Conservation (phyloP, 2,797 vertebrate species). For the Lithobates pipiens region DNA sequence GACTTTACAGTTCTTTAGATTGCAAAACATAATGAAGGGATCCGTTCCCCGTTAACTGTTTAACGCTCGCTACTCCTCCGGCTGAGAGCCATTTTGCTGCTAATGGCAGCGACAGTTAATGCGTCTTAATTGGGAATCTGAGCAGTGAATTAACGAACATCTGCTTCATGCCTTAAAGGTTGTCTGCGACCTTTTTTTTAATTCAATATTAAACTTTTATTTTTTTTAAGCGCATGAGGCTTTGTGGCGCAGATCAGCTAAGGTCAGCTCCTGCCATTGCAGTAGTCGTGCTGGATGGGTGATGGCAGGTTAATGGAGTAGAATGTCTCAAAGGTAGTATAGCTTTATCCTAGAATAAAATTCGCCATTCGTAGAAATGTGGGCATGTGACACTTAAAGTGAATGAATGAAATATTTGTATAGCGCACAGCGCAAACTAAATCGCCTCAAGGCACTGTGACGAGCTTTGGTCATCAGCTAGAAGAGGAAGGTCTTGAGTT, state of each 20-base stretch:
- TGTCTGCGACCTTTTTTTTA: conserved; percentile 23
- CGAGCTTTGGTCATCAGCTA: no score
- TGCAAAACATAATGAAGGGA: not conserved
- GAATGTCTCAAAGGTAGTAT: no score
- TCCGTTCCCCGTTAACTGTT: conserved; percentile 9
- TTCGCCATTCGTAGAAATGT: not conserved
- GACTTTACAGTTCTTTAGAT: not conserved
- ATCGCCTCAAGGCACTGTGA: no score
- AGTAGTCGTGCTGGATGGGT: conserved; percentile 1
- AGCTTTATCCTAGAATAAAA: not conserved
- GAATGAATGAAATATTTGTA: no score
- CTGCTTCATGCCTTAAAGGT: conserved; percentile 42
- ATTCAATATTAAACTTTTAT: conserved; percentile 1
- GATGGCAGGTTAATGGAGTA: not conserved
- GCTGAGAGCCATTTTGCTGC: conserved; percentile 1
- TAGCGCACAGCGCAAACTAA: no score
- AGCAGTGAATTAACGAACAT: conserved; percentile 49
- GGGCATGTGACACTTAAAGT: no score
- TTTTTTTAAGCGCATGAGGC: not conserved
- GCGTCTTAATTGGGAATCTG: conserved; percentile 44
- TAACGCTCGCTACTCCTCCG: not conserved
- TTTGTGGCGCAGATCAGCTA: not conserved
- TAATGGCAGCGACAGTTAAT: conserved; percentile 48
- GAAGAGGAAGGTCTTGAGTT: no score
- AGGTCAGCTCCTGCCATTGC: not conserved